Base-by-base conservation (phyloP, 2,113 vertebrate genomes). In the Syngnathoides biaculeatus region DNA sequence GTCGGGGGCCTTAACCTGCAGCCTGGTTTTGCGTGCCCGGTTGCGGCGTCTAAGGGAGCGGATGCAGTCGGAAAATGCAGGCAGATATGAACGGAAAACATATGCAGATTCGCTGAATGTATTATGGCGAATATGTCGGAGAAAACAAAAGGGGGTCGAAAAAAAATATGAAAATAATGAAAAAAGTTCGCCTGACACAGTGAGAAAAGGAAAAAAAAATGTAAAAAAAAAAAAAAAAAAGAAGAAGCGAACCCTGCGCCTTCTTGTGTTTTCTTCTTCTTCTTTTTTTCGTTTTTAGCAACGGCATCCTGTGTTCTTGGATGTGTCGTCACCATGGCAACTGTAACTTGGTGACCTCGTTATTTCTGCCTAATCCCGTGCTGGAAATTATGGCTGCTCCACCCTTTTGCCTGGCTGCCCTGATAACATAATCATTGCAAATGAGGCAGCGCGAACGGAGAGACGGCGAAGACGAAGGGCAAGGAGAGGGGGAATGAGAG, bases 401-500 rank as follows among this genome's bases (percentile, higher is more conserved):
- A 95, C 96, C 96, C 95, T 97, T 97, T 98, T 97, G 95, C 95
- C 95, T 98, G 96, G 94, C 94, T 95, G 92, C 92, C 92, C 95
- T 94, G 96, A 98, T 98, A 97, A 97, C 95, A 96, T 94, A 98
- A 98, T 98, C 95, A 96, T 94, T 95, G 95, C 94, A 97, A 97
- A 98, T 96, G 94, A 96, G 93, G 94, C 92, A 92, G 78, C 86
- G 90, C 92, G 91, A 87, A 84, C 87, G 84, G 79, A 77, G 72
- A 75, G 73, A 63, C 58, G 77, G 24, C 64, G 72, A 53, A 27
- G 69, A 72, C 59, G 71, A 56, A 47, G 38, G 22, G 38, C 59
- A 62, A 40, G 35, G 22, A 65, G 9, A n/a, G 48, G 8, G 20
- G 11, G 45, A 19, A 19, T 1, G 45, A 47, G 45, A 19, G 45